A percentile compares a stretch with the other conserved stretches of the same genome.
Evolutionary conservation across 2,797 vertebrate genomes (phyloP).

Genomic region (Bradypodion pumilum): DNA sequence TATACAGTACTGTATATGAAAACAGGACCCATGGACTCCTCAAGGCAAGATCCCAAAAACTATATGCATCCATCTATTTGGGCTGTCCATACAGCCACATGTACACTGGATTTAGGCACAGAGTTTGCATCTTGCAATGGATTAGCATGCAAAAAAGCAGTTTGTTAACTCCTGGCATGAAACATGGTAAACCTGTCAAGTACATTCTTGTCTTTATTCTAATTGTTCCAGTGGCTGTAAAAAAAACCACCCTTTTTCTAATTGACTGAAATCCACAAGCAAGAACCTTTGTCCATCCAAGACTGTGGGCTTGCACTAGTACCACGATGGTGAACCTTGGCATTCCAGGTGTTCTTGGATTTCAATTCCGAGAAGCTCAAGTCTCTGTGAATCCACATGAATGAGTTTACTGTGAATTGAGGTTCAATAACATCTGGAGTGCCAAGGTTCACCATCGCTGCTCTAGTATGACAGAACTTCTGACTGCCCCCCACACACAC

Average conservation of each 20-base stretch:
- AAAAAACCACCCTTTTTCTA: fast-evolving
- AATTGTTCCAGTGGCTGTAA: background rate
- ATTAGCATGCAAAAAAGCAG: constrained; percentile 10
- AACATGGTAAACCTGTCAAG: background rate
- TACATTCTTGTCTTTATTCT: background rate
- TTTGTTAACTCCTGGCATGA: background rate
- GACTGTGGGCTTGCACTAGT: background rate
- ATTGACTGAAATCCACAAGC: background rate
- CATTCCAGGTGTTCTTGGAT: too few relatives aligned
- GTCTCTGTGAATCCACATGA: too few relatives aligned
- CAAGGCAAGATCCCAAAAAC: constrained; percentile 37
- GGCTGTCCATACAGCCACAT: constrained; percentile 1
- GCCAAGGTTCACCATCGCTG: too few relatives aligned
- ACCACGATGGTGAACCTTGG: too few relatives aligned
- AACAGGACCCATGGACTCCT: constrained; percentile 27
- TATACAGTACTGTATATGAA: constrained; percentile 15
- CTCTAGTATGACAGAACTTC: background rate
- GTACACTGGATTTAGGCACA: background rate
- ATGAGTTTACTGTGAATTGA: too few relatives aligned
- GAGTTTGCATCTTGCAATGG: background rate
- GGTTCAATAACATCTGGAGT: too few relatives aligned
- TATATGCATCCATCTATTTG: constrained; percentile 6
- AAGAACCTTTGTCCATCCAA: background rate
- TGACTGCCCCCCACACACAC: background rate
- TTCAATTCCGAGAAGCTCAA: too few relatives aligned